These are phyloP conservation scores for Zygaena filipendulae DNA, from an alignment of 2,888 invertebrate species.

Conservation along the genomic window DNA sequence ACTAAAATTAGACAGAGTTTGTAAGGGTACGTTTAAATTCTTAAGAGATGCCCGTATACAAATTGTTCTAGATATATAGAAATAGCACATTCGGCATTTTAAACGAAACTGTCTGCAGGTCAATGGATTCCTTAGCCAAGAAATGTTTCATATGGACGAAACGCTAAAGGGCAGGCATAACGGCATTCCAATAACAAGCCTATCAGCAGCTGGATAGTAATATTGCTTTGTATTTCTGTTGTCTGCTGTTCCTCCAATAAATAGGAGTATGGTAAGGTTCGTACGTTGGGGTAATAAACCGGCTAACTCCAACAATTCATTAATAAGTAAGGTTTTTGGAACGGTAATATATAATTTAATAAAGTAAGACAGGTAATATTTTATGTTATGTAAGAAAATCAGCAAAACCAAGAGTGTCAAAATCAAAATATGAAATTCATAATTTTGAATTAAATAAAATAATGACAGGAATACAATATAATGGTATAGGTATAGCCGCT, in stretches of 20 bases:
- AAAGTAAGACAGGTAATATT: slow-evolving; percentile 16
- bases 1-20: no score
- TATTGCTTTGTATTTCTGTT: slow-evolving; percentile 18
- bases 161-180: slow-evolving; percentile 45
- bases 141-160: slow-evolving; percentile 62
- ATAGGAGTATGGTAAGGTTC: no score
- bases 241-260: slow-evolving; percentile 9
- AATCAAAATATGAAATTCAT: no score
- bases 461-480: no score
- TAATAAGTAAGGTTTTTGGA: slow-evolving; percentile 1
- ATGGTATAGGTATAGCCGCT: no score
- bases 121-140: slow-evolving; percentile 61
- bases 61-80: no score
- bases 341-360: slow-evolving; percentile 5
- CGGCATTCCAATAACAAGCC: slow-evolving; percentile 28
- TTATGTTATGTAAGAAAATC: background rate
- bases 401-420: no score
- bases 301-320: no score
- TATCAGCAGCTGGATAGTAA: slow-evolving; percentile 15
- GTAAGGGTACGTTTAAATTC: no score
- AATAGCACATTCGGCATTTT: slow-evolving; percentile 46
- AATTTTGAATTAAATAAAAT: no score
- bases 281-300: no score
- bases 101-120: slow-evolving; percentile 39
- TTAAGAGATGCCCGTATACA: no score